A percentile compares a stretch with the other conserved stretches of the same genome.
These are phyloP conservation scores for Aquatica leii DNA, from an alignment of 2,888 invertebrate genomes.

Conservation along the genomic window DNA sequence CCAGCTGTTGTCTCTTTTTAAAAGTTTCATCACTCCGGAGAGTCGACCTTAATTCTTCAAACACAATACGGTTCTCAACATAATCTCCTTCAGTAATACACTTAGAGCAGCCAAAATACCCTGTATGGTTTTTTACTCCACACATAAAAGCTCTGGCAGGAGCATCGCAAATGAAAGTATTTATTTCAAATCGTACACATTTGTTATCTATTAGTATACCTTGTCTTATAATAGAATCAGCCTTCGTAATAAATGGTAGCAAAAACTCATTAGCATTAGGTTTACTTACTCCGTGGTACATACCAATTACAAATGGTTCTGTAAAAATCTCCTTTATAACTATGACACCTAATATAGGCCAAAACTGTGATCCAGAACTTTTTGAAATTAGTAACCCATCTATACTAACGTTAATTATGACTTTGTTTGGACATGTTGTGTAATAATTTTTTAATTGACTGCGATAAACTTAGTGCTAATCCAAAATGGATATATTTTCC, in stretches of 20 bases:
- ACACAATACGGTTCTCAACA: constrained; percentile 39
- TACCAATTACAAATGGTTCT: not conserved
- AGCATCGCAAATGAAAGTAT: constrained; percentile 42
- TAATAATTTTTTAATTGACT: not conserved
- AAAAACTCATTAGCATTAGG: not conserved
- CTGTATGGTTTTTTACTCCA: constrained; percentile 42
- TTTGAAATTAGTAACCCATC: constrained; percentile 19
- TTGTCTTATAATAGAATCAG: not conserved
- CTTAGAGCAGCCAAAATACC: constrained; percentile 44
- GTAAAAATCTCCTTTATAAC: not conserved
- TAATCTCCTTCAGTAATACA: constrained; percentile 42
- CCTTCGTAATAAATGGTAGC: not conserved
- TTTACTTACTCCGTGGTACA: not conserved
- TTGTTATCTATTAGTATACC: not conserved
- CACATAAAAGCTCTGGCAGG: constrained; percentile 45
- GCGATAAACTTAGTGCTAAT: not conserved
- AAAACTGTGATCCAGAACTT: constrained; percentile 25
- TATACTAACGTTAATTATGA: not conserved
- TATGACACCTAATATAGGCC: constrained; percentile 24
- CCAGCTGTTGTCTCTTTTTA: constrained; percentile 35
- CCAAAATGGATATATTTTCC: constrained; percentile 4
- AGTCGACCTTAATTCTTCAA: constrained; percentile 32
- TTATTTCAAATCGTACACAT: not conserved
- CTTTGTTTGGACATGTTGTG: not conserved
- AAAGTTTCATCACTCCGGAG: constrained; percentile 42